Base-by-base conservation (phyloP, 2,888 invertebrate species). In the Alcis repandata region DNA sequence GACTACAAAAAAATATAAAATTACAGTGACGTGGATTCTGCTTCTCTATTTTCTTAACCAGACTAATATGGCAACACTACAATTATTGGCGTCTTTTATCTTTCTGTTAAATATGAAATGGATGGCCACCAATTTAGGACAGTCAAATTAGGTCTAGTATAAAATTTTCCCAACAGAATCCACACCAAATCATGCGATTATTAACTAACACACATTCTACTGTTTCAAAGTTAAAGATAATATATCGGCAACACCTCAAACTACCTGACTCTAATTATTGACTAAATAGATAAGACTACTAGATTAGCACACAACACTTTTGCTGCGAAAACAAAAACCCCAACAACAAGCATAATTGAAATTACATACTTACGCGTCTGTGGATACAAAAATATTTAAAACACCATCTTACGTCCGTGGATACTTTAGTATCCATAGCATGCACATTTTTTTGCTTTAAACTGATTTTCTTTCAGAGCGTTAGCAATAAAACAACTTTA, bases 321-420 rank as follows among this genome's bases (percentile, higher is more conserved):
- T 19, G 9, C 46, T 65, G 52, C 52, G 60, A 59, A 63, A 54
- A 67, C 54, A 62, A 51, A 40, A n/a, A 8, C n/a, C 13, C n/a
- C 8, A 27, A 27, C 27, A n/a, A 27, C n/a, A 8, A 46, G 45
- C 7, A 13, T 6, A 22, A 10, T 41, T 9, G 1, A 41, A 1
- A 17, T 19, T n/a, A 4, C n/a, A 41, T 41, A 9, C 1, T 9
- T 36, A 36, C 9, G 9, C 36, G 1, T 9, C n/a, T 7, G 36
- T 36, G 27, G 27, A 6, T 4, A 2, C 6, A 27, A 27, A 27
- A 2, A 27, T 6, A 27, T 27, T 27, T 27, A 27, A 36, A 1
- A 36, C n/a, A n/a, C n/a, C n/a, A n/a, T n/a, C 36, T 36, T 36
- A 11, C 3, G 3, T 36, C 36, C 36, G 11, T 36, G 1, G 9